Base-by-base conservation (phyloP, 2,888 invertebrate genomes). In the Entomobrya proxima region DNA sequence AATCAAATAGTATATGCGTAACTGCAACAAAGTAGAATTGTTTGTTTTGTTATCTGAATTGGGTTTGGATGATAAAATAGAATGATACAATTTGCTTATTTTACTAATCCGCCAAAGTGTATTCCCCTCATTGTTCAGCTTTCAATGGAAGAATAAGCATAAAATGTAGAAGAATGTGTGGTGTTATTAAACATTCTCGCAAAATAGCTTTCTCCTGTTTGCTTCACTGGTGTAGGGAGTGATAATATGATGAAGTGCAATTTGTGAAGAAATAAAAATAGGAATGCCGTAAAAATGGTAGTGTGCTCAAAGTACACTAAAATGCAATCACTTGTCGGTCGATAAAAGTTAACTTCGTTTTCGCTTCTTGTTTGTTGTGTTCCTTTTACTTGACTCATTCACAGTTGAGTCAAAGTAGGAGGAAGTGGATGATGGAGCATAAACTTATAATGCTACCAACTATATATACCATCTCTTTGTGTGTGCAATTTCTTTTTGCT, bases 361-460 rank as follows among this genome's bases (percentile, higher is more conserved):
- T 30, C 32, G 61, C 27, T 61, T 61, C 9, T 32, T 30, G 24
- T 61, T 61, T 13, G 13, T 6, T 61, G 30, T 30, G 58, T 24
- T 5, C 24, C 30, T 15, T 58, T 58, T 15, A 9, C 24, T 69
- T 69, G 3, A 7, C 35, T 64, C 64, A 3, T 32, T 37, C 35
- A 35, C 37, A 32, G 18, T 64, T 37, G 21, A 35, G 32, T 64
- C 32, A 32, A 35, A 64, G 64, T 32, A 69, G 67, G 67, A 40
- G 67, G 67, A 69, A 69, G 67, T 69, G 67, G 67, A 69, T 69
- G 67, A 69, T 69, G 40, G 27, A 69, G 67, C 67, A 69, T 40
- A 69, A 69, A n/a, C n/a, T n/a, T n/a, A n/a, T n/a, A n/a, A 69
- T 69, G 15, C 27, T 35, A 32, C 35, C 37, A 61, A 7, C 30